Evolutionary conservation across 2,888 invertebrate genomes (phyloP).

Genomic region (Nymphalis urticae): DNA sequence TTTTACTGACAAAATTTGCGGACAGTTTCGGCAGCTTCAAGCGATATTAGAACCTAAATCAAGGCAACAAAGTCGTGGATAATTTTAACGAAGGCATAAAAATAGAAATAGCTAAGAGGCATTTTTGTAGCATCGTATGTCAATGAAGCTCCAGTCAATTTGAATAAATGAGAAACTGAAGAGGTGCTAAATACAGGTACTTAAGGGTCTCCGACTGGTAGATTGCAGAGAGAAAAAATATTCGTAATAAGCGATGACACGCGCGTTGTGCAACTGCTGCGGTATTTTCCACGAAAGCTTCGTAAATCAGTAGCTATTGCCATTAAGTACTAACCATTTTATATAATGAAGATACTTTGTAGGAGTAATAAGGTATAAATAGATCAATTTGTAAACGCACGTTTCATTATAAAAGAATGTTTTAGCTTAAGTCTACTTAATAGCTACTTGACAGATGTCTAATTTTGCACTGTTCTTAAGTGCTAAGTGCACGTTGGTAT

Average conservation of each 20-base stretch:
- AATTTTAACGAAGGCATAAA: conserved; percentile 1
- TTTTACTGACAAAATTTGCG: conserved; percentile 14
- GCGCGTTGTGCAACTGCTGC: conserved; percentile 37
- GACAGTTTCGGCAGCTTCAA: neutral
- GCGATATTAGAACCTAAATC: conserved; percentile 28
- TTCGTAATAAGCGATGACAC: conserved; percentile 37
- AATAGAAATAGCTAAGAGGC: conserved; percentile 29
- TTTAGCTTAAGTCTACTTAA: conserved; percentile 29
- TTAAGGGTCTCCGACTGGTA: conserved; percentile 38
- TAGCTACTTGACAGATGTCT: conserved; percentile 23
- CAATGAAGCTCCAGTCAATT: conserved; percentile 44
- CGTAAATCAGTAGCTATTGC: conserved; percentile 25
- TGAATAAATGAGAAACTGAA: conserved; percentile 46
- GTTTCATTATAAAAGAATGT: conserved; percentile 28
- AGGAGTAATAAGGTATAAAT: conserved; percentile 33
- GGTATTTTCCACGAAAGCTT: conserved; percentile 39
- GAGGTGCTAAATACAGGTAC: conserved; percentile 47
- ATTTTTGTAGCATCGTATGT: conserved; percentile 39
- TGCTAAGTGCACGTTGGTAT: conserved; percentile 12
- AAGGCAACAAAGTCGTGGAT: conserved; percentile 8
- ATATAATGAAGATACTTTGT: conserved; percentile 33
- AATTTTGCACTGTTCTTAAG: conserved; percentile 15
- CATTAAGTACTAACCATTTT: conserved; percentile 32
- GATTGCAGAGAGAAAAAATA: conserved; percentile 36
- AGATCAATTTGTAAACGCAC: conserved; percentile 36